Conservation (phyloP, 1,140 invertebrate species). For the Caenorhabditis remanei region DNA sequence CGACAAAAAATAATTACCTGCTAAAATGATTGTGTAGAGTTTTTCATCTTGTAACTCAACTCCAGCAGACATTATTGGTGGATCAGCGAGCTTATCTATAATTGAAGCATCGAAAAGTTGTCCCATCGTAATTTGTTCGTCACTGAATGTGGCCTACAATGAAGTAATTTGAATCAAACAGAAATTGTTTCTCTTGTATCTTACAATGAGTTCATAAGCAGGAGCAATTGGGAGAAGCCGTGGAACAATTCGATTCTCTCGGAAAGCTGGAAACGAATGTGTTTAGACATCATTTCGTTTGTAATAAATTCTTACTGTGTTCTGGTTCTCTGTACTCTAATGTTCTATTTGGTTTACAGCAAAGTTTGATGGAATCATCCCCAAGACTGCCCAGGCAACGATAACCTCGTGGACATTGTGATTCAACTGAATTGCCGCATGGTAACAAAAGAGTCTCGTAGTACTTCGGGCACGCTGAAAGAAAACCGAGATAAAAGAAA, state of each 20-base stretch:
- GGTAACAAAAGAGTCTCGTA: constrained; percentile 27
- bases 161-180: neutral
- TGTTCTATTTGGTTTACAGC: constrained; percentile 44
- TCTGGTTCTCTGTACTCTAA: constrained; percentile 44
- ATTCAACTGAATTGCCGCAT: constrained; percentile 24
- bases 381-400: constrained; percentile 25
- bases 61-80: constrained; percentile 35
- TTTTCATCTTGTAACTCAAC: constrained; percentile 46
- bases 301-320: neutral
- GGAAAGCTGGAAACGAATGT: constrained; percentile 22
- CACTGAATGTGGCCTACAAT: constrained; percentile 13
- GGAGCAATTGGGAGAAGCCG: constrained; percentile 14
- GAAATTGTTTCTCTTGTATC: neutral
- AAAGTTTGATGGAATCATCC: constrained; percentile 36
- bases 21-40: constrained; percentile 31
- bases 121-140: constrained; percentile 32
- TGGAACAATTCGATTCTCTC: constrained; percentile 37
- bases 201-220: constrained; percentile 13
- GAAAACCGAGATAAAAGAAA: neutral
- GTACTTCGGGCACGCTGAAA: constrained; percentile 26
- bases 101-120: constrained; percentile 37
- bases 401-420: constrained; percentile 30
- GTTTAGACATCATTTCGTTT: neutral
- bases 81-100: constrained; percentile 1
- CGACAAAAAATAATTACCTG: neutral